Evolutionary conservation across 2,797 vertebrate genomes (phyloP), one percentile per base, ranked within the genome.

Genomic region (Clamator glandarius): DNA sequence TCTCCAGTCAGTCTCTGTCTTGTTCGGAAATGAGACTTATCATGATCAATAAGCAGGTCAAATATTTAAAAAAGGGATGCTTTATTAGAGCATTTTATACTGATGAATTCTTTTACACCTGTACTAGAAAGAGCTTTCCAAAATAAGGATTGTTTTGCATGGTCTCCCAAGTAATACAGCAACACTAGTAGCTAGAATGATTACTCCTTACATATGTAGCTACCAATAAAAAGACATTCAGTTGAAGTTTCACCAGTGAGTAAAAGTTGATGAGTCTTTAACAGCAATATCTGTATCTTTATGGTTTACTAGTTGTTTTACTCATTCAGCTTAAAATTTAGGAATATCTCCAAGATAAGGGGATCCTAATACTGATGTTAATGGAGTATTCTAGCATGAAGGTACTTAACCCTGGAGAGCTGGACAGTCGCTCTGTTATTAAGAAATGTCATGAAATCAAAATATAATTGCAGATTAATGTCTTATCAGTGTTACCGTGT

Each of bases 361-460:
- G 39, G 21, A 81, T 35, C 42, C 21, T 29, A 87, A 87, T 29
- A 33, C 16, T 39, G 58, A 79, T 33, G 51, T 54, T 42, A 74
- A 80, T 13, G 46, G n/a, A 68, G 33, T 66, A 62, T 75, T 73
- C 64, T 81, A 69, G 39, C 4, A 2, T 0, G 0, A 91, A 17
- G 29, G 36, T 48, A 89, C 35, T 93, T 62, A 83, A 7, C 33
- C 48, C 58, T 4, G 8, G 74, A 54, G 55, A 81, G 63, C 19
- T 24, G 39, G 48, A 67, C 28, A 66, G 66, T 51, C 36, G 77
- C 24, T 55, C 51, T 51, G 15, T 58, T 75, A 68, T 24, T 89
- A 92, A 94, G 50, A 89, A 26, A 48, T 25, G 12, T 26, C 33
- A 88, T 12, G 62, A 94, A 88, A 95, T 76, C 42, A 84, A 91